These are phyloP conservation scores for Acronicta alni DNA, from an alignment of 2,888 invertebrate genomes.

Conservation along the genomic window DNA sequence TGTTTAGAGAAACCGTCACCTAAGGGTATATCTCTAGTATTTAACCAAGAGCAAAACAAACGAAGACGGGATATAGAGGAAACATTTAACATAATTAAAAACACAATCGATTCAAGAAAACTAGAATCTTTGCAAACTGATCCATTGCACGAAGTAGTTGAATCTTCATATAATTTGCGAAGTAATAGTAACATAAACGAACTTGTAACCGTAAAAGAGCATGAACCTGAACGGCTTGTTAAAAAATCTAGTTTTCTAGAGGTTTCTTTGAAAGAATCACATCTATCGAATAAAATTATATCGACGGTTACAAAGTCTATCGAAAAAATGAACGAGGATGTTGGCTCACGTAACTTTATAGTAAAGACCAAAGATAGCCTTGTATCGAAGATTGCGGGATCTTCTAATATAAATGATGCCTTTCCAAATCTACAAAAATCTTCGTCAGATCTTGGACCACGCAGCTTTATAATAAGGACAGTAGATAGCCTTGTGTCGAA, in stretches of 20 bases:
- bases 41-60: slow-evolving; percentile 62
- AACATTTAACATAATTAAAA: slow-evolving; percentile 20
- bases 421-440: not conserved
- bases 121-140: slow-evolving; percentile 1
- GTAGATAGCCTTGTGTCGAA: not conserved
- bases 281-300: not conserved
- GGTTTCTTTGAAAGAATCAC: slow-evolving; percentile 3
- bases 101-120: slow-evolving; percentile 7
- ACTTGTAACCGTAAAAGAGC: not conserved
- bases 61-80: slow-evolving; percentile 39
- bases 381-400: not conserved
- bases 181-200: not conserved
- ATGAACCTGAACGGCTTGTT: not conserved
- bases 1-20: slow-evolving; percentile 19
- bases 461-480: not conserved
- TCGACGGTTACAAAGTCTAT: not conserved
- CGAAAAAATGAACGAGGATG: slow-evolving; percentile 1
- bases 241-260: slow-evolving; percentile 2
- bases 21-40: slow-evolving; percentile 62
- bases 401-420: not conserved
- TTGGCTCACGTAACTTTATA: not conserved
- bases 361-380: not conserved
- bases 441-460: not conserved
- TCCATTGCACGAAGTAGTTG: not conserved
- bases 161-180: not conserved